Percentiles rank a stretch among this genome's conserved stretches.
Conservation (phyloP, 2,797 vertebrate genomes). For the Pachyuromys duprasi region DNA sequence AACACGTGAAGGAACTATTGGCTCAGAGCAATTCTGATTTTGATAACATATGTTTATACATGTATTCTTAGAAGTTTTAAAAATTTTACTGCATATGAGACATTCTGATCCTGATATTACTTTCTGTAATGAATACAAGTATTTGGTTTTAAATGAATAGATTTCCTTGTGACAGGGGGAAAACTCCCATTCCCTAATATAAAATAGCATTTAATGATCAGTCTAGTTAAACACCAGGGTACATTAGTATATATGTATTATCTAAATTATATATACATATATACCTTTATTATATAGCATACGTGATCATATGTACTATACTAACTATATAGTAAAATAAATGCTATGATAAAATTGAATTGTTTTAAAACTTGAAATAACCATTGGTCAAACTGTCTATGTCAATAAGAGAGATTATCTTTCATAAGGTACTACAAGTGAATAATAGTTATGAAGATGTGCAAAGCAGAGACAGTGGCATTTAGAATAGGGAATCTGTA, state of each 20-base stretch:
- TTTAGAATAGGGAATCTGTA: not conserved
- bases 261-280: not conserved
- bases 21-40: conserved; percentile 12
- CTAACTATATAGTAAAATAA: conserved; percentile 46
- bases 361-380: conserved; percentile 42
- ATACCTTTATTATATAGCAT: not conserved
- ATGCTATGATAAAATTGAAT: conserved; percentile 58
- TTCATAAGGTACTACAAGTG: not conserved
- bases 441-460: not conserved
- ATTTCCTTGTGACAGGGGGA: not conserved
- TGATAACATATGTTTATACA: not conserved
- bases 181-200: not conserved
- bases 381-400: conserved; percentile 35
- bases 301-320: not conserved
- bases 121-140: not conserved
- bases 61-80: not conserved
- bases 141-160: not conserved
- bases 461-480: not conserved
- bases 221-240: conserved; percentile 41
- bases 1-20: not conserved
- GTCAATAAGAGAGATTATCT: not conserved
- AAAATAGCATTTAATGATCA: conserved; percentile 53
- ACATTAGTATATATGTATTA: not conserved
- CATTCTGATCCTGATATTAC: not conserved
- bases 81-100: not conserved